Evolutionary conservation across 1,140 invertebrate species (phyloP), one percentile per base, ranked within the genome.

Genomic region (Ips typographus): DNA sequence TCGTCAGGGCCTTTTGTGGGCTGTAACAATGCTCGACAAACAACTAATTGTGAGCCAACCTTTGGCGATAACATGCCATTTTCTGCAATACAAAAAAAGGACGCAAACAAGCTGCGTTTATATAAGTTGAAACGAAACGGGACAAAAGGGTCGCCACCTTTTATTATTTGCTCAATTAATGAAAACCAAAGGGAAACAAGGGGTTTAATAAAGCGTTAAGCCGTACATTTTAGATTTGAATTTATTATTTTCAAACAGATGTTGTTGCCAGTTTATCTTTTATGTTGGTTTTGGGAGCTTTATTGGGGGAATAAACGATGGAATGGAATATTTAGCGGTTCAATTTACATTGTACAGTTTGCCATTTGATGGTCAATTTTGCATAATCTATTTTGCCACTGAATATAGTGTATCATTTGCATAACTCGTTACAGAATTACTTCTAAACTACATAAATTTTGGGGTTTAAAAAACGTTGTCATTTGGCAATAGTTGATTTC

Each of bases 141-240:
- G 22, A 49, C 22, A 49, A 49, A 49, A 55, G 52, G 52, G 36
- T 38, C 37, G 37, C 2, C 52, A 55, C 52, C 52, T 55, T 55
- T 55, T 55, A 55, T 36, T 55, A 2, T 36, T 2, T n/a, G 52
- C 52, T 38, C 37, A 58, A 58, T 58, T 58, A 58, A 58, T 39
- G 38, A 40, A 58, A 41, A 58, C 38, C 56, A 41, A 58, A 40
- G 3, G 40, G 40, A 41, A 58, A 58, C 38, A 41, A 58, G 41
- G 56, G 56, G 37, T 41, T 58, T 40, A 40, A 41, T 58, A 58
- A 58, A 58, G 56, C 56, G 40, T 58, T 58, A 58, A 41, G 56
- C 37, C 36, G 40, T 58, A 58, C 41, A 58, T 58, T 58, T n/a
- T 40, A 39, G 40, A 39, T 22, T 37, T 40, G 40, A 40, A 40